Evolutionary conservation across 2,113 vertebrate species (phyloP).

Genomic region (Phoenicopterus ruber): DNA sequence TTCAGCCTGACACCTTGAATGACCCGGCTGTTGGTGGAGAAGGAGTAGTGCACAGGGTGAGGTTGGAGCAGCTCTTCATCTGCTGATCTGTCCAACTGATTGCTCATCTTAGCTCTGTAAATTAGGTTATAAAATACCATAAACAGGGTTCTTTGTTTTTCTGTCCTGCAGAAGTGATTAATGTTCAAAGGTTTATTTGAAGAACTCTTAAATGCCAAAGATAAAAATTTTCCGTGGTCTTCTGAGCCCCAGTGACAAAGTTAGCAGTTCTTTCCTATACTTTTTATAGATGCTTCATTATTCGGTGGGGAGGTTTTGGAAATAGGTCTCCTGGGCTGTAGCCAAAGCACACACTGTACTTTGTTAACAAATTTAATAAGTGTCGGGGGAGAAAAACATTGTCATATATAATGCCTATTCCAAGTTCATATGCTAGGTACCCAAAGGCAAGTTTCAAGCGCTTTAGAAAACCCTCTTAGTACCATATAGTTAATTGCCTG

Average conservation of each 20-base stretch:
- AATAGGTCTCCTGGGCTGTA: background rate
- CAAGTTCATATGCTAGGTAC: background rate
- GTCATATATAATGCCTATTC: background rate
- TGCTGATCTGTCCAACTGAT: background rate
- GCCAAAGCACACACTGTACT: conserved; percentile 25
- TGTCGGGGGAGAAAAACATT: background rate
- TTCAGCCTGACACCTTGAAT: background rate
- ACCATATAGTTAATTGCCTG: background rate
- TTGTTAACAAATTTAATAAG: background rate
- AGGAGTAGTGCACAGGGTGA: background rate
- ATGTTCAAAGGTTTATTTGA: background rate
- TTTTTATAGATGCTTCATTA: background rate
- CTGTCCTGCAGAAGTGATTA: background rate
- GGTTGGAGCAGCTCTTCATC: background rate
- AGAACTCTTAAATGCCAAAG: background rate
- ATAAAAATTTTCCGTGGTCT: background rate
- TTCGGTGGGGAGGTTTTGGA: background rate
- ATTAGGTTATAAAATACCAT: background rate
- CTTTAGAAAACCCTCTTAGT: background rate
- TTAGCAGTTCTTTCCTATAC: background rate
- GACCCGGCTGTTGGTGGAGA: background rate
- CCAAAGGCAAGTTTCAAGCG: background rate
- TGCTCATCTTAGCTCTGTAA: background rate
- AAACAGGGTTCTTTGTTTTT: background rate
- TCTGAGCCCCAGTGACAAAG: background rate